Percentiles rank a stretch among this genome's conserved stretches.
These are phyloP conservation scores for Chiloscyllium punctatum DNA, from an alignment of 2,797 vertebrate species.

Conservation along the genomic window DNA sequence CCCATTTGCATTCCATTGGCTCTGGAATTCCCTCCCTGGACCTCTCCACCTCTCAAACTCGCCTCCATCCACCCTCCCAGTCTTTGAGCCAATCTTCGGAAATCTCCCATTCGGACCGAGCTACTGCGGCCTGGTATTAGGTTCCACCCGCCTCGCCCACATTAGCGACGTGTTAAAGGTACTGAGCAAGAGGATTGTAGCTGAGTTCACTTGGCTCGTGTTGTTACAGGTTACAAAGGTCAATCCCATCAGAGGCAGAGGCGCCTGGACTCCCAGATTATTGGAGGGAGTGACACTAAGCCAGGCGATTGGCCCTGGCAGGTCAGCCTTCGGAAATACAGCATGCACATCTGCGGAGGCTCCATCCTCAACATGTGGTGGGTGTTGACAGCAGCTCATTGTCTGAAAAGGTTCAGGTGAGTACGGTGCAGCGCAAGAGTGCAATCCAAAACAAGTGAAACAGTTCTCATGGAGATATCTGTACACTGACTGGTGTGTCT, in stretches of 20 bases:
- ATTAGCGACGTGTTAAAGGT: background rate
- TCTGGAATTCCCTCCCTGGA: too few relatives aligned
- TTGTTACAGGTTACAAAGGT: background rate
- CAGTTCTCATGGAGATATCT: background rate
- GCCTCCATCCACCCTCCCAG: too few relatives aligned
- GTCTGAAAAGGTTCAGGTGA: background rate
- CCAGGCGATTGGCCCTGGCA: constrained; percentile 1
- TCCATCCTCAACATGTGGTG: background rate
- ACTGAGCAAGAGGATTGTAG: background rate
- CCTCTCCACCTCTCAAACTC: too few relatives aligned
- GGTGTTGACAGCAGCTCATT: background rate
- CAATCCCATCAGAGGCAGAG: background rate
- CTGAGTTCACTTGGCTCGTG: background rate
- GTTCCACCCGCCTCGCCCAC: too few relatives aligned
- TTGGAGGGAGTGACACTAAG: background rate
- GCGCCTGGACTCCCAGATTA: background rate
- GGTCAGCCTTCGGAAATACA: background rate
- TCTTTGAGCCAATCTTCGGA: too few relatives aligned
- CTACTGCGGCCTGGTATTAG: too few relatives aligned
- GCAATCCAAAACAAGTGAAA: too few relatives aligned
- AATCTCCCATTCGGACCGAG: too few relatives aligned
- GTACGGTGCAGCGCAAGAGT: too few relatives aligned
- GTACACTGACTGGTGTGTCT: background rate
- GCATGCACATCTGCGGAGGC: background rate
- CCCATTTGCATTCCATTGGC: too few relatives aligned